Evolutionary conservation across 2,888 invertebrate genomes (phyloP).

Genomic region (Ashinkailepas kermadecensis): DNA sequence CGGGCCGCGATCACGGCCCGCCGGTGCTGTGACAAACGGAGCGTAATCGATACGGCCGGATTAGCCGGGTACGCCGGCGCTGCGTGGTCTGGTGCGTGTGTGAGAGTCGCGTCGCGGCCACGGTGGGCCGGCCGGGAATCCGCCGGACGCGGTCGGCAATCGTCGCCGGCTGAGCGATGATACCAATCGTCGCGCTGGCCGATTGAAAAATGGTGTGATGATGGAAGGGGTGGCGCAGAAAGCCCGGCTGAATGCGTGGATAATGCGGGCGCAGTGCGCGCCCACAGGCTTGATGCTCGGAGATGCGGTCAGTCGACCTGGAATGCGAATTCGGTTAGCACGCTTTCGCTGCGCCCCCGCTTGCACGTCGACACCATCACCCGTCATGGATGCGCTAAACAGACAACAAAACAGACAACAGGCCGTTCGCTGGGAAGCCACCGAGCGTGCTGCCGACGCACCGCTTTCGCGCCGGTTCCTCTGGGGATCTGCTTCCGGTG

Average conservation of each 20-base stretch:
- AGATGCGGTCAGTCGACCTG: background rate
- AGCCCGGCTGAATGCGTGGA: background rate
- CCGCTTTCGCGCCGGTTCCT: too few relatives aligned
- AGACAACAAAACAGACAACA: too few relatives aligned
- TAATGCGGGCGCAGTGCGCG: too few relatives aligned
- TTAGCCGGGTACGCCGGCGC: background rate
- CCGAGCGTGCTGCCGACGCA: too few relatives aligned
- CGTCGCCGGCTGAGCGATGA: background rate
- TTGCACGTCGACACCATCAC: too few relatives aligned
- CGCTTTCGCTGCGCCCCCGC: too few relatives aligned
- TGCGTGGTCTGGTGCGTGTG: background rate
- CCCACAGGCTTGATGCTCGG: too few relatives aligned
- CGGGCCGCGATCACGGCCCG: background rate
- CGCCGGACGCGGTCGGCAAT: background rate
- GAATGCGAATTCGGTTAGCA: background rate
- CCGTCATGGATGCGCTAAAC: too few relatives aligned
- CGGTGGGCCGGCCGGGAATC: background rate
- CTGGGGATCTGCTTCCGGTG: too few relatives aligned
- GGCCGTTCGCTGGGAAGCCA: too few relatives aligned
- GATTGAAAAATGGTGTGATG: background rate
- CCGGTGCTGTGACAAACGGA: constrained; percentile 3
- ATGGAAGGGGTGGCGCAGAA: background rate
- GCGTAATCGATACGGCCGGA: background rate
- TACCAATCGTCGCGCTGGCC: background rate
- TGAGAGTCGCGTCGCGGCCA: background rate